phyloP scores from a whole-genome alignment of 1,140 invertebrate genomes.

The Neodiprion fabricii region DNA sequence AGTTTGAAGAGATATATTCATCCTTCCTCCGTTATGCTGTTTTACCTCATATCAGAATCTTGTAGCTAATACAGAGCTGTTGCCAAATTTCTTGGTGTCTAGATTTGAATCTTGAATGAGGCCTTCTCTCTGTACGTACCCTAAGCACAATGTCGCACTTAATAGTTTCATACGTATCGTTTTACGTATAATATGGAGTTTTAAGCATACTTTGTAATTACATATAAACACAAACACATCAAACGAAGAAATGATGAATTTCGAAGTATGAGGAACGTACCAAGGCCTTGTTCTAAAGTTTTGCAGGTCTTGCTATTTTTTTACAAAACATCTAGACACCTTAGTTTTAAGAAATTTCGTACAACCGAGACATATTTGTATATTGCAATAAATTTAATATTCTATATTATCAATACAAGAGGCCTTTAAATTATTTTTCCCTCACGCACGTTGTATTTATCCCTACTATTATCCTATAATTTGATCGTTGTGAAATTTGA shows the following conservation, averaged over 20 bases:
- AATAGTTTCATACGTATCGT: background rate
- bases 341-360: background rate
- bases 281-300: background rate
- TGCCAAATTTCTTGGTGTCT: slow-evolving; percentile 7
- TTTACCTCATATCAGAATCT: background rate
- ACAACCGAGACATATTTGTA: slow-evolving; percentile 3
- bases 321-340: background rate
- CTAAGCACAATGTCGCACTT: background rate
- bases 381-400: slow-evolving; percentile 1
- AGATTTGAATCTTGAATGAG: background rate
- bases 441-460: no score
- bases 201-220: background rate
- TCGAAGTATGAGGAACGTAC: background rate
- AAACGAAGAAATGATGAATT: background rate
- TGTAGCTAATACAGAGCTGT: background rate
- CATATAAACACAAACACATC: background rate
- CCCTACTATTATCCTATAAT: no score
- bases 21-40: no score
- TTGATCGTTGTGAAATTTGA: no score
- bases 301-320: background rate
- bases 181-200: background rate
- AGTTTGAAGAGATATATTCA: background rate
- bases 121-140: background rate
- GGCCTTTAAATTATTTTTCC: background rate
- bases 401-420: background rate